phyloP scores from a whole-genome alignment of 2,797 vertebrate species.

The Remorina albescens region DNA sequence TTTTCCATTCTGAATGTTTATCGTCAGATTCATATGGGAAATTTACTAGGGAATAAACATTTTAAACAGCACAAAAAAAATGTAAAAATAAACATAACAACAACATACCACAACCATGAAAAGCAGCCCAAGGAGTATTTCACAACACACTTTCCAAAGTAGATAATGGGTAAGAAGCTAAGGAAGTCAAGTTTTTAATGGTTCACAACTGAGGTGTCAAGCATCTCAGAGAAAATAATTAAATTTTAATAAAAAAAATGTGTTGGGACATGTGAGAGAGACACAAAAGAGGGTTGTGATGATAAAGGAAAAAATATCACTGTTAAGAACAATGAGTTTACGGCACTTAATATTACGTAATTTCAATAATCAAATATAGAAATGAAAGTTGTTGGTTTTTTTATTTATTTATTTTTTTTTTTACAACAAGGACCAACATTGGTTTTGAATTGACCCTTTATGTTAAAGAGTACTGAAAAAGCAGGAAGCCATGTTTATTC shows the following conservation, averaged over 20 bases:
- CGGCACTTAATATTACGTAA: neutral
- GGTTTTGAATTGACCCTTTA: constrained; percentile 24
- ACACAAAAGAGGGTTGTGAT: neutral
- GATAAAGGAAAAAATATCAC: neutral
- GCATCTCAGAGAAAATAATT: neutral
- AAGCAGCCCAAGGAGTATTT: neutral
- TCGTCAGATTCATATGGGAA: too few species aligned
- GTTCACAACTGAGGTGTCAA: neutral
- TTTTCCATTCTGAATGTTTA: too few species aligned
- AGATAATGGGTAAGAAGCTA: too few species aligned
- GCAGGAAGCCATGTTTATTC: constrained; percentile 24
- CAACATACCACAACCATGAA: too few species aligned
- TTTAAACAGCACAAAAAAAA: too few species aligned
- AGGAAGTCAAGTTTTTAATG: neutral
- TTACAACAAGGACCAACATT: neutral
- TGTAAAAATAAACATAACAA: too few species aligned
- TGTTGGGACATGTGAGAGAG: neutral
- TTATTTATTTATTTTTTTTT: too few species aligned
- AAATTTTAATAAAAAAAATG: neutral
- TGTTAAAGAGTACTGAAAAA: constrained; percentile 23
- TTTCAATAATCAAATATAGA: neutral
- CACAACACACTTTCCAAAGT: too few species aligned
- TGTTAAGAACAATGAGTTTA: neutral
- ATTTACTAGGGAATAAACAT: too few species aligned
- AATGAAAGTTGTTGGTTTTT: neutral